Conservation (phyloP, 2,113 vertebrate species). For the Murina feae region DNA sequence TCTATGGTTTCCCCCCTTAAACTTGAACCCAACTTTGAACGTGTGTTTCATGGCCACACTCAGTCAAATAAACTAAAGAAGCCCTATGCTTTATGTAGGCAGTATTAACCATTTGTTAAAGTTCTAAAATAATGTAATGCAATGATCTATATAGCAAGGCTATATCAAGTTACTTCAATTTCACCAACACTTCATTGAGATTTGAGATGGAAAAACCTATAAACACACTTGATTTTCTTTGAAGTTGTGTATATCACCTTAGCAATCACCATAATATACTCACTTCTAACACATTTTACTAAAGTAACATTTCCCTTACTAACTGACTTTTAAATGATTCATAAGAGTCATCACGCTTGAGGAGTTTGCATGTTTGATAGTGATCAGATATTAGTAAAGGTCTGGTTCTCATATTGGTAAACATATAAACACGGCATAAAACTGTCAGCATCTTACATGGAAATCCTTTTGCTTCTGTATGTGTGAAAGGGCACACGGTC, state of each 20-base stretch:
- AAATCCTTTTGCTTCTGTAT: background rate
- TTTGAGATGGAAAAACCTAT: background rate
- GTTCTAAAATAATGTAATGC: slow-evolving; percentile 9
- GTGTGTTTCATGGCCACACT: background rate
- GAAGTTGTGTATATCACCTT: background rate
- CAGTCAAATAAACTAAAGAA: background rate
- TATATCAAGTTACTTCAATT: background rate
- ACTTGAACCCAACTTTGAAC: background rate
- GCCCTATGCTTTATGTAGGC: background rate
- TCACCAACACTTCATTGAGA: slow-evolving; percentile 47
- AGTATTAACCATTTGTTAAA: background rate
- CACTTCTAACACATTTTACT: background rate
- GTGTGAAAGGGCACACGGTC: background rate
- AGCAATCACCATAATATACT: background rate
- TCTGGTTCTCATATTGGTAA: background rate
- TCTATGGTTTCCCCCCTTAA: background rate
- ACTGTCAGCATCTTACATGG: background rate
- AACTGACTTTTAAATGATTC: background rate
- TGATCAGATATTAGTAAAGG: background rate
- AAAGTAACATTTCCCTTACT: background rate
- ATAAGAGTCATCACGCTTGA: background rate
- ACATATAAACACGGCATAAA: background rate
- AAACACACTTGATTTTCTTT: background rate
- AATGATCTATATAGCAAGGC: background rate
- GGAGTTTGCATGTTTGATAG: background rate